These are phyloP conservation scores for Oreochromis grahami DNA, from an alignment of 2,797 vertebrate genomes.

Conservation along the genomic window DNA sequence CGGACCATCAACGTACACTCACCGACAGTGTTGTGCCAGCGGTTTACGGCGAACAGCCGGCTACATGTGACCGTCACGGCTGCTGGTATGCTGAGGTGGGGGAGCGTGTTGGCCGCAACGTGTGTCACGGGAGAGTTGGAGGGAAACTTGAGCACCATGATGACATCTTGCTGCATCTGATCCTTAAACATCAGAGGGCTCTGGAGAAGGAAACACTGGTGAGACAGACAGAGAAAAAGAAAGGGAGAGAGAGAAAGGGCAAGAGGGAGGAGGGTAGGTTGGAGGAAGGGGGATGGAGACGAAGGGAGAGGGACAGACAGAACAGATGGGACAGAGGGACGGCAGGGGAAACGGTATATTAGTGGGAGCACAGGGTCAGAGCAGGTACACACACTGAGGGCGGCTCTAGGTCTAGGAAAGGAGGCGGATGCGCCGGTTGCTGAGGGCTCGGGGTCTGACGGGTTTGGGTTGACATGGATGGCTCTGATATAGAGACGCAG, in stretches of 20 bases:
- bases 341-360: conserved; percentile 59
- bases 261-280: neutral
- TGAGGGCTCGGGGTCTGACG: conserved; percentile 34
- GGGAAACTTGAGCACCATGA: conserved; percentile 99
- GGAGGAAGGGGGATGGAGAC: conserved; percentile 3
- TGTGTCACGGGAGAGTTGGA: conserved; percentile 98
- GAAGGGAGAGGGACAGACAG: conserved; percentile 41
- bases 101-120: conserved; percentile 95
- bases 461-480: conserved; percentile 53
- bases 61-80: conserved; percentile 98
- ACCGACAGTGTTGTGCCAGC: conserved; percentile 99
- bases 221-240: conserved; percentile 75
- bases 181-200: conserved; percentile 99
- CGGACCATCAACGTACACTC: neutral
- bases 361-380: conserved; percentile 72
- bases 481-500: conserved; percentile 42
- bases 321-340: conserved; percentile 40
- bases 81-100: conserved; percentile 94
- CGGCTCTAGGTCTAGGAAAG: conserved; percentile 32
- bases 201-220: conserved; percentile 99
- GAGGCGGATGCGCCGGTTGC: conserved; percentile 39
- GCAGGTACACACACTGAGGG: conserved; percentile 73
- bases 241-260: conserved; percentile 50
- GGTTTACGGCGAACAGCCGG: conserved; percentile 95
- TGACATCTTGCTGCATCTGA: conserved; percentile 99